Evolutionary conservation across 1,140 invertebrate species (phyloP).

Genomic region (Frieseomelitta varia): DNA sequence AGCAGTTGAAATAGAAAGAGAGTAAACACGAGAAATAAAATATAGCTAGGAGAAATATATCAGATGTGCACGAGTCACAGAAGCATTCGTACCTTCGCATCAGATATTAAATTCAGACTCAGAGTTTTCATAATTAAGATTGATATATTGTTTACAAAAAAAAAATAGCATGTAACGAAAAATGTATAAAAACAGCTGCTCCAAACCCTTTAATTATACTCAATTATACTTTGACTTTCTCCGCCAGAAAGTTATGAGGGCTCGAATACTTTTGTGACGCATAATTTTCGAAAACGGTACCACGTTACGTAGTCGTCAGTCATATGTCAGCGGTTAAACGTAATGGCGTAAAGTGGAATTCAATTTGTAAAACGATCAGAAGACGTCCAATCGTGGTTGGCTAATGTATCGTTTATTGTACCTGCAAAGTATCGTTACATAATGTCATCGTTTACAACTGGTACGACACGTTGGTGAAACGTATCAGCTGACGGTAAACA

Average conservation of each 20-base stretch:
- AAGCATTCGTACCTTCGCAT: too few relatives aligned
- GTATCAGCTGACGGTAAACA: conserved; percentile 69
- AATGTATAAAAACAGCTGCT: too few relatives aligned
- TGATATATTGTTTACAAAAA: too few relatives aligned
- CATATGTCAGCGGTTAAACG: neutral
- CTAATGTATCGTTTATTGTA: conserved; percentile 55
- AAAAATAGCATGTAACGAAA: too few relatives aligned
- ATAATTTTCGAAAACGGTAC: conserved; percentile 1
- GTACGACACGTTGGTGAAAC: conserved; percentile 63
- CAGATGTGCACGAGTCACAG: neutral
- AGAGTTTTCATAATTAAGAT: too few relatives aligned
- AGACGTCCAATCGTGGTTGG: conserved; percentile 40
- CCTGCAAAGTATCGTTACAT: conserved; percentile 55
- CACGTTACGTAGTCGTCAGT: neutral
- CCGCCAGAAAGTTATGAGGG: too few relatives aligned
- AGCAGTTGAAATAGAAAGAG: neutral
- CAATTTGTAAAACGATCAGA: conserved; percentile 60
- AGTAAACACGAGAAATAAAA: neutral
- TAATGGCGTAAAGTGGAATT: conserved; percentile 45
- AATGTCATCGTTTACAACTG: conserved; percentile 64
- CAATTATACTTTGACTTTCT: too few relatives aligned
- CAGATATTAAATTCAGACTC: too few relatives aligned
- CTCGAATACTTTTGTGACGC: too few relatives aligned
- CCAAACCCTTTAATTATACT: too few relatives aligned
- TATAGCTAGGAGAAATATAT: neutral